phyloP scores from a whole-genome alignment of 2,888 invertebrate species.

The Agriopis marginaria region DNA sequence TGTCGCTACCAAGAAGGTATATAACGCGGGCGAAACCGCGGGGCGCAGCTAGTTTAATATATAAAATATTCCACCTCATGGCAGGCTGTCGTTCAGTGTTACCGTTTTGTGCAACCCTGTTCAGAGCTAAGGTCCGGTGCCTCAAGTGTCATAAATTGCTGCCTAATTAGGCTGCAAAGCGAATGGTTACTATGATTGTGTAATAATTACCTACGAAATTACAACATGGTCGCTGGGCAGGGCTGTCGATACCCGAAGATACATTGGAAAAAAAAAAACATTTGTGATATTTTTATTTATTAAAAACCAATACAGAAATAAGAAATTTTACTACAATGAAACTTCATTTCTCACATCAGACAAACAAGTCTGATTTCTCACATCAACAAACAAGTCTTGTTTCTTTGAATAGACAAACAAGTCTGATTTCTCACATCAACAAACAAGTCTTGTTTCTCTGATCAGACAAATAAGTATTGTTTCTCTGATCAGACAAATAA shows the following conservation, averaged over 20 bases:
- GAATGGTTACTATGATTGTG: constrained; percentile 27
- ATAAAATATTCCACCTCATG: neutral
- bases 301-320: too few relatives aligned
- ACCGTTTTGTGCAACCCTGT: neutral
- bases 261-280: neutral
- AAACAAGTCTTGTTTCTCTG: too few relatives aligned
- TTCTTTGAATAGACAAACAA: neutral
- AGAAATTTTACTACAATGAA: neutral
- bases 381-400: too few relatives aligned
- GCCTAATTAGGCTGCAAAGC: constrained; percentile 28
- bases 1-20: too few relatives aligned
- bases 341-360: neutral
- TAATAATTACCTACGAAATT: constrained; percentile 27
- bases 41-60: neutral
- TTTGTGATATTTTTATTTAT: neutral
- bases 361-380: too few relatives aligned
- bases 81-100: too few relatives aligned
- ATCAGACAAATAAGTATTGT: too few relatives aligned
- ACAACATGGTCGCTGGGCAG: constrained; percentile 12
- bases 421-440: neutral
- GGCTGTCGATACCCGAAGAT: constrained; percentile 4
- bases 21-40: too few relatives aligned
- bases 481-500: too few relatives aligned
- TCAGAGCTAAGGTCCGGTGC: constrained; percentile 8
- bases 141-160: constrained; percentile 28